These are phyloP conservation scores for Chymomyza amoena DNA, from an alignment of 2,888 invertebrate species.

Conservation along the genomic window DNA sequence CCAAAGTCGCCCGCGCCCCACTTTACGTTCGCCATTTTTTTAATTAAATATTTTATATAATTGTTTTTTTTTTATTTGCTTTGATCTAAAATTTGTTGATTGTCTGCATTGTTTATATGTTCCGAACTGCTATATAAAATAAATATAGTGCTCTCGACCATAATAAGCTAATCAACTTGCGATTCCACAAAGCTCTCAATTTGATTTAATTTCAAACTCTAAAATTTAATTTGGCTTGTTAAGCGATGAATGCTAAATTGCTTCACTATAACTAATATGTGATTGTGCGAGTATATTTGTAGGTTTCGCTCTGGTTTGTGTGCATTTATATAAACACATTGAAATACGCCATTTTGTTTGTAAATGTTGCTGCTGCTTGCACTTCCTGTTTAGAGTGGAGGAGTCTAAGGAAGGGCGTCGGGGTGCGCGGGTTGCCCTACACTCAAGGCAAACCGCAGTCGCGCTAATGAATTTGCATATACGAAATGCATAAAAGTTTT, in stretches of 20 bases:
- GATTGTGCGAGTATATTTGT: slow-evolving; percentile 5
- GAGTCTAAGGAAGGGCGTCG: not conserved
- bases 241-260: not conserved
- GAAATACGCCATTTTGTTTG: not conserved
- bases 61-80: too few relatives aligned
- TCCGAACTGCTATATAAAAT: too few relatives aligned
- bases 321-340: slow-evolving; percentile 1
- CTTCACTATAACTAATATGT: not conserved
- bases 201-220: slow-evolving; percentile 15
- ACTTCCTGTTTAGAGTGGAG: not conserved
- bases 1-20: too few relatives aligned
- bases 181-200: not conserved
- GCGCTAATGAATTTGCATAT: slow-evolving; percentile 55
- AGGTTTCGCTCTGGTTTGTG: slow-evolving; percentile 13
- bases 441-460: not conserved
- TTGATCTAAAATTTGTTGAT: too few relatives aligned
- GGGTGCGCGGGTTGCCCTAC: not conserved
- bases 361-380: not conserved
- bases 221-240: slow-evolving; percentile 2
- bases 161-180: too few relatives aligned
- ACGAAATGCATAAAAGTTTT: slow-evolving; percentile 46
- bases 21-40: too few relatives aligned
- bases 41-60: too few relatives aligned
- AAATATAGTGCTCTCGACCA: too few relatives aligned
- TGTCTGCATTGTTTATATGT: too few relatives aligned